Evolutionary conservation across 2,797 vertebrate species (phyloP).

Genomic region (Danio jaintianensis): DNA sequence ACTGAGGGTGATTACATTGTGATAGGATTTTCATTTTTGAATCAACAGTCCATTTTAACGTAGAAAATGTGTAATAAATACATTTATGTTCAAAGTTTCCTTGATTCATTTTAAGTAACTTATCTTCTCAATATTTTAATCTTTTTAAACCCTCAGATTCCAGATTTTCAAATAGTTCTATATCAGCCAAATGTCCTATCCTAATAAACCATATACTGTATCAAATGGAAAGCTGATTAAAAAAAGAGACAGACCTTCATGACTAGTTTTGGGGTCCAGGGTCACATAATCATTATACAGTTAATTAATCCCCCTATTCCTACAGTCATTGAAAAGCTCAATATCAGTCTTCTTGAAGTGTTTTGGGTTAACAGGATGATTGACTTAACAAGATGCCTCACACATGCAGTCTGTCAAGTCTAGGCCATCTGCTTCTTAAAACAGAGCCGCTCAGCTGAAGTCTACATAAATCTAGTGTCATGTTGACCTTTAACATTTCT

Average conservation of each 20-base stretch:
- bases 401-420: neutral
- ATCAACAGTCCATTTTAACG: no score
- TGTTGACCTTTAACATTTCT: neutral
- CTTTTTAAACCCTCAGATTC: no score
- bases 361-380: neutral
- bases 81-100: neutral
- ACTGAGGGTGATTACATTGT: no score
- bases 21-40: no score
- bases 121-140: no score
- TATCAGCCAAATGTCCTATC: no score
- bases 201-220: no score
- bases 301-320: neutral
- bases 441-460: neutral
- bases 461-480: constrained; percentile 1
- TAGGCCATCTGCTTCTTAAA: neutral
- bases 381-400: neutral
- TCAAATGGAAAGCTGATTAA: no score
- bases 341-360: neutral
- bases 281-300: no score
- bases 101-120: neutral
- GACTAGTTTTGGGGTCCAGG: no score
- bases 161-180: no score
- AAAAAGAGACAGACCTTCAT: no score
- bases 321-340: neutral
- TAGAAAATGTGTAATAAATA: neutral